Evolutionary conservation across 35 echinoderm and acorn worm genomes (phyloP), one percentile per base, ranked within the genome.

Genomic region (Ophioderma brevispina): DNA sequence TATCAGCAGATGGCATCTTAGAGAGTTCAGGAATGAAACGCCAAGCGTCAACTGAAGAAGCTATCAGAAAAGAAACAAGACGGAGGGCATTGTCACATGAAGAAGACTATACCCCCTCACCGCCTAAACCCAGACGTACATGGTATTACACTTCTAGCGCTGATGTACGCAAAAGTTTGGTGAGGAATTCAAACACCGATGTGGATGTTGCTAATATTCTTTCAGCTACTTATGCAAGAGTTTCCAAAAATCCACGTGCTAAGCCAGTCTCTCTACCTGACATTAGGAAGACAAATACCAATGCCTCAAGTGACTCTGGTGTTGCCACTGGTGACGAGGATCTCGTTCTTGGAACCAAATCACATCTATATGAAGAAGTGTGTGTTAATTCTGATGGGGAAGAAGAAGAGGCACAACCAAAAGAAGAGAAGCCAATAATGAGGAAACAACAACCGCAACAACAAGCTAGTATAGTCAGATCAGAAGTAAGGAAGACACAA

Each of bases 61-160:
- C 17, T 83, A 0, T 46, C 41, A 30, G 3, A 3, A 70, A 30
- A 70, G 59, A 25, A 15, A 15, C n/a, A 25, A 8, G 59, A 25
- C 59, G n/a, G n/a, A 70, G 59, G n/a, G 59, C 59, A 25, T 30
- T 70, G 23, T 70, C 59, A 25, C 23, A 6, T 15, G 59, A 70
- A 30, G 63, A 85, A 32, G 32, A 49, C 31, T 40, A 70, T 1
- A 64, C 55, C 37, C 52, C 28, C 17, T 79, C 81, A 64, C 94
- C 94, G 50, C 94, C 94, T 5, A 96, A 96, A 76, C 94, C 94
- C 4, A 88, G 91, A 35, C 83, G 94, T 35, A 96, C 94, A 0
- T 96, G 94, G 94, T 93, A 96, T 70, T 96, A 96, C 78, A 91
- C 87, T 63, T 96, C 91, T 76, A 96, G 94, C 42, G 83, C 80